These are phyloP conservation scores for Conistra vaccinii DNA, from an alignment of 2,888 invertebrate genomes.

Conservation along the genomic window DNA sequence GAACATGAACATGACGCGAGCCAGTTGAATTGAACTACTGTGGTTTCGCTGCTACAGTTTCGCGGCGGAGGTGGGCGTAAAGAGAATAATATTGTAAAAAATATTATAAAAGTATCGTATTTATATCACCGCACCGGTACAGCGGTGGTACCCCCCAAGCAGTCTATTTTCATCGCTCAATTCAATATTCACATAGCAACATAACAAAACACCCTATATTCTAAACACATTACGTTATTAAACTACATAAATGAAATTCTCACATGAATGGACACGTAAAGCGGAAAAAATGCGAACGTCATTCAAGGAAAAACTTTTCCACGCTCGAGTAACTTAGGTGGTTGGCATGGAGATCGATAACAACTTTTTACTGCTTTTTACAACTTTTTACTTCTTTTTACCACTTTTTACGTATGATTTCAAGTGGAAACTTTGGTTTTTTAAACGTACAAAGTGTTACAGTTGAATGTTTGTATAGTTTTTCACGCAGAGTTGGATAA, in stretches of 20 bases:
- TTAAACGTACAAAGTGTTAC: slow-evolving; percentile 22
- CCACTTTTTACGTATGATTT: slow-evolving; percentile 1
- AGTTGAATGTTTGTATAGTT: slow-evolving; percentile 62
- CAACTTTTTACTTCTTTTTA: slow-evolving; percentile 1
- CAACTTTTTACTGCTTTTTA: slow-evolving; percentile 21
- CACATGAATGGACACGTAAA: slow-evolving; percentile 43
- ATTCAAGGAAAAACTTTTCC: slow-evolving; percentile 45
- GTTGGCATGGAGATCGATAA: slow-evolving; percentile 35
- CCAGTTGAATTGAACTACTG: no score
- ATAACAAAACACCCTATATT: slow-evolving; percentile 19
- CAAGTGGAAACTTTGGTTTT: slow-evolving; percentile 15
- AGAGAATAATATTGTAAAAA: neutral
- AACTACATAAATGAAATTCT: slow-evolving; percentile 51
- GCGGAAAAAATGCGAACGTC: slow-evolving; percentile 48
- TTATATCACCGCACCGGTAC: neutral
- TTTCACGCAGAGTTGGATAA: slow-evolving; percentile 67
- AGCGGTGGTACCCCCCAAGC: neutral
- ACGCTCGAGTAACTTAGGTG: slow-evolving; percentile 27
- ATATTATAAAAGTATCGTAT: neutral
- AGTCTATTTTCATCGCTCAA: slow-evolving; percentile 16
- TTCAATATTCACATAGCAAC: slow-evolving; percentile 9
- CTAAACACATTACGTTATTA: slow-evolving; percentile 36
- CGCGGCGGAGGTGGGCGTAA: no score
- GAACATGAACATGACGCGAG: no score
- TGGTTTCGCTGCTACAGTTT: no score